These are phyloP conservation scores for mouse (Mus musculus) DNA, from an alignment of 2,113 vertebrate genomes.

Conservation along the genomic window DNA sequence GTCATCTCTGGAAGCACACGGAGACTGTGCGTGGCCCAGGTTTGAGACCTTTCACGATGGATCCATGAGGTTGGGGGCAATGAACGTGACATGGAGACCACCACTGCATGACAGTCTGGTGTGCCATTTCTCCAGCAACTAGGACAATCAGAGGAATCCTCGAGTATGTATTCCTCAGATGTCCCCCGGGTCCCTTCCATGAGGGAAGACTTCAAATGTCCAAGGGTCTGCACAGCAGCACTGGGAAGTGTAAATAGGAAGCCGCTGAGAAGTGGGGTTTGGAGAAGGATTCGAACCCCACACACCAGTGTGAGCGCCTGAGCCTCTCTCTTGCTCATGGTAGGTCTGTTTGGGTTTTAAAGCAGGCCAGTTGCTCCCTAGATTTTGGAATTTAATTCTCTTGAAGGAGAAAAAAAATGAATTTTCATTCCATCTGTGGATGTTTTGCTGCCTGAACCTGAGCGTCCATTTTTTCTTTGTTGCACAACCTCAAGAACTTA, in stretches of 20 bases:
- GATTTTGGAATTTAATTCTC: neutral
- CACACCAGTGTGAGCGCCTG: neutral
- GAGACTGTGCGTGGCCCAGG: neutral
- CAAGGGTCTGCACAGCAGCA: neutral
- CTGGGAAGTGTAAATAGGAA: neutral
- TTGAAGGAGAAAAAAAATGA: neutral
- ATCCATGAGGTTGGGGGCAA: neutral
- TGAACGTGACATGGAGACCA: neutral
- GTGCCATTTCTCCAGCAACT: neutral
- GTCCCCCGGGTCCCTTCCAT: neutral
- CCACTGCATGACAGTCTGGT: rapidly evolving
- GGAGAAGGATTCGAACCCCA: neutral
- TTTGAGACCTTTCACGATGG: neutral
- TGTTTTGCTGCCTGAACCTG: neutral
- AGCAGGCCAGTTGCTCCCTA: neutral
- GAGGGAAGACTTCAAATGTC: neutral
- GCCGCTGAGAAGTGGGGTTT: neutral
- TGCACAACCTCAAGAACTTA: neutral
- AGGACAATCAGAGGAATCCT: neutral
- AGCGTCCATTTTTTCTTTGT: neutral
- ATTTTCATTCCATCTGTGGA: neutral
- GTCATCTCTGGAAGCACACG: neutral
- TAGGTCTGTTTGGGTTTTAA: neutral
- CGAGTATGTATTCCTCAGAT: neutral
- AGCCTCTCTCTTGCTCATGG: neutral